These are phyloP conservation scores for Dasyurus viverrinus DNA, from an alignment of 2,113 vertebrate genomes.

Conservation along the genomic window DNA sequence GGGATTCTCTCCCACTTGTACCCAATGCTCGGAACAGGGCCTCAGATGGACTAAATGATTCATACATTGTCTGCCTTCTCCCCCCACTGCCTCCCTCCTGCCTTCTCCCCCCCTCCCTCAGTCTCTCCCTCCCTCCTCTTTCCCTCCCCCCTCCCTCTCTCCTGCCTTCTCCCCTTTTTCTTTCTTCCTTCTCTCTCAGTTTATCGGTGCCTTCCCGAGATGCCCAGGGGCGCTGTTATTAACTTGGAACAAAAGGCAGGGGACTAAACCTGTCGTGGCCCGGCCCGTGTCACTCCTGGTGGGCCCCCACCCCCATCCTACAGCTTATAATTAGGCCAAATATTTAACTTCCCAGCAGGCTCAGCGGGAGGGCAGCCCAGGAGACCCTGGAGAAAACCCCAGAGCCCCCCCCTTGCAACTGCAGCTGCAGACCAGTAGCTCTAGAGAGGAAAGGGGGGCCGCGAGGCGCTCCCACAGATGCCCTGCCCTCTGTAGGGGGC, in stretches of 20 bases:
- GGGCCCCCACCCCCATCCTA: constrained; percentile 41
- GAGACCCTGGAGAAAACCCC: constrained; percentile 67
- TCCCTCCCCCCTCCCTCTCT: rapidly evolving
- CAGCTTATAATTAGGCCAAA: constrained; percentile 66
- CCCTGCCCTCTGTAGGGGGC: not conserved
- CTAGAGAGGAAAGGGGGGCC: constrained; percentile 42
- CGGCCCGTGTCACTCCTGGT: constrained; percentile 60
- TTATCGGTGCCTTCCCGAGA: not conserved
- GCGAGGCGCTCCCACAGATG: not conserved
- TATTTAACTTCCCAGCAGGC: constrained; percentile 71
- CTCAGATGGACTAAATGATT: too few relatives aligned
- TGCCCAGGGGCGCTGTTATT: not conserved
- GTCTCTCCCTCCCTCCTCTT: too few relatives aligned
- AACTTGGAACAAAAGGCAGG: rapidly evolving
- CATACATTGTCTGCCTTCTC: too few relatives aligned
- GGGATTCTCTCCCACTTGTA: too few relatives aligned
- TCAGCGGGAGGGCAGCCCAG: constrained; percentile 10
- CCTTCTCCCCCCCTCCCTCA: too few relatives aligned
- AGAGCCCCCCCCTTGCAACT: constrained; percentile 66
- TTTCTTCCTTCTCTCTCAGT: not conserved
- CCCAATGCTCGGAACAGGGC: too few relatives aligned
- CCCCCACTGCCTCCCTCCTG: too few relatives aligned
- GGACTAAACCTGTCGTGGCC: not conserved
- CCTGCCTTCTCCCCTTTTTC: not conserved
- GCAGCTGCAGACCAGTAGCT: constrained; percentile 71